Evolutionary conservation across 2,113 vertebrate genomes (phyloP).

Genomic region (Leucosticte australis): DNA sequence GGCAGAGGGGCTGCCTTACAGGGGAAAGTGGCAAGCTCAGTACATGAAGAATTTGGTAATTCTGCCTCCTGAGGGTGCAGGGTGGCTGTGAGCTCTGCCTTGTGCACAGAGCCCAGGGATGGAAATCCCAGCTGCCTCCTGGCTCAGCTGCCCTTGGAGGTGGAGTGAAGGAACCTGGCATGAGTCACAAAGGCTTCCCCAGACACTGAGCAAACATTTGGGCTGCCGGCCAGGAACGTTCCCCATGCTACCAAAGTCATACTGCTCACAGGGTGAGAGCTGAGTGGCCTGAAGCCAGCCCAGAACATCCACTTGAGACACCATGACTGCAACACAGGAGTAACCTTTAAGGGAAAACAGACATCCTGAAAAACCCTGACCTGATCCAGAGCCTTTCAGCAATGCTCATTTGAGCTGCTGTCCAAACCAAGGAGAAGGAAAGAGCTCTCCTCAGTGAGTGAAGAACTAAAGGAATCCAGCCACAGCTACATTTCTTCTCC

Average conservation of each 20-base stretch:
- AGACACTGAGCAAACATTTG: not conserved
- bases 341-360: not conserved
- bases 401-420: not conserved
- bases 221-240: not conserved
- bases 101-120: not conserved
- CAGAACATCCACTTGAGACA: not conserved
- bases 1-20: not conserved
- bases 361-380: not conserved
- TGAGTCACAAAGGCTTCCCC: not conserved
- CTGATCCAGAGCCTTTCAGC: not conserved
- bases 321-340: fast-evolving
- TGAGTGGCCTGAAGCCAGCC: not conserved
- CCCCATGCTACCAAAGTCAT: not conserved
- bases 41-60: not conserved
- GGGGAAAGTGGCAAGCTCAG: not conserved
- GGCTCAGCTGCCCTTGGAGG: not conserved
- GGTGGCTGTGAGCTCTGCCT: not conserved
- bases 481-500: not conserved
- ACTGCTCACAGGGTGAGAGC: not conserved
- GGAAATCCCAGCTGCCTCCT: not conserved
- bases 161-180: not conserved
- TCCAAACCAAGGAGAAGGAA: not conserved
- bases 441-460: not conserved
- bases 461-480: not conserved
- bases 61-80: not conserved